Base-by-base conservation (phyloP, 2,888 invertebrate species). In the Sylvicola cinctus region DNA sequence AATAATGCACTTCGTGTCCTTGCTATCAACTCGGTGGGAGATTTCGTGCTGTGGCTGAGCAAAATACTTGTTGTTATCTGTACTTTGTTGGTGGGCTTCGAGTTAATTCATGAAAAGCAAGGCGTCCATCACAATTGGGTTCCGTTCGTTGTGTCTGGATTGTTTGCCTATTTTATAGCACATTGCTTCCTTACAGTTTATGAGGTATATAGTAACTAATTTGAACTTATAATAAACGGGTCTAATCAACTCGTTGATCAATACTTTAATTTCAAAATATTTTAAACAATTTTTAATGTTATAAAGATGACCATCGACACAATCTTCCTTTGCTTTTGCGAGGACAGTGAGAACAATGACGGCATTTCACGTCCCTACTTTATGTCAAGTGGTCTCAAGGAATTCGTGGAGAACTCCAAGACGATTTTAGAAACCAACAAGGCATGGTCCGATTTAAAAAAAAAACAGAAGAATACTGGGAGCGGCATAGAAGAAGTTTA, bases 21-120 rank as follows among this genome's bases (percentile, higher is more conserved):
- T 11, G 72, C 74, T 3, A 73, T 78, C 31, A 77, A 77, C 55
- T 73, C 74, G 16, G 69, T 77, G n/a, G 76, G 76, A 10, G 74
- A 74, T 50, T 75, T 76, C 46, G 68, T 76, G 2, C 50, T 78
- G 15, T 68, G 75, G 43, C 52, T 78, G 31, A 70, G 69, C 16
- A 78, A 79, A 61, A 60, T 70, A 4, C 52, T 70, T 15, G 69
- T 77, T 3, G 70, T 74, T 28, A 60, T 66, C 3, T 55, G 65
- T 3, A 72, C 73, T 1, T 64, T 70, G 13, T 57, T 72, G 8
- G 58, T 71, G 33, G 73, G 74, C 14, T 58, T 71, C 23, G 61
- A 65, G 44, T 46, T 72, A 39, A 52, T 72, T 37, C 61, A 66
- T 65, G 54, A 58, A 41, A 66, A 67, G 44, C 57, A 62, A 36